phyloP scores from a whole-genome alignment of 2,797 vertebrate genomes.

The Parambassis ranga region DNA sequence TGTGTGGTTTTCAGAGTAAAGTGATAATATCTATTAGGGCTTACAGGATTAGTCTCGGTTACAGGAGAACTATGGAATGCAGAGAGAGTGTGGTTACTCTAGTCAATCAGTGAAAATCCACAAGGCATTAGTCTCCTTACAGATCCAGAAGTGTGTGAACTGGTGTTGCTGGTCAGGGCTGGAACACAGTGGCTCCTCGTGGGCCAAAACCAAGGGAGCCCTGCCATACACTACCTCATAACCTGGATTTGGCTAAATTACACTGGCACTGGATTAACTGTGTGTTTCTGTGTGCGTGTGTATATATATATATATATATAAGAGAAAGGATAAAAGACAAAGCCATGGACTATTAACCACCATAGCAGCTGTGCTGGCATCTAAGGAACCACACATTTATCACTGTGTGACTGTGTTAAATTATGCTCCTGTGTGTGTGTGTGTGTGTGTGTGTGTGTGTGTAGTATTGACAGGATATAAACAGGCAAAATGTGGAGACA shows the following conservation, averaged over 20 bases:
- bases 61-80: slow-evolving; percentile 56
- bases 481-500: slow-evolving; percentile 10
- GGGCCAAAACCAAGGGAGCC: slow-evolving; percentile 44
- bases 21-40: slow-evolving; percentile 73
- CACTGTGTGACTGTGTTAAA: slow-evolving; percentile 13
- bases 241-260: slow-evolving; percentile 41
- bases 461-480: slow-evolving; percentile 12
- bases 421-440: slow-evolving; percentile 9
- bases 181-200: slow-evolving; percentile 25
- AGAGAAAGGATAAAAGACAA: slow-evolving; percentile 30
- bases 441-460: slow-evolving; percentile 3
- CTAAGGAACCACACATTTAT: slow-evolving; percentile 51
- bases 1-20: slow-evolving; percentile 56
- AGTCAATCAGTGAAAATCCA: slow-evolving; percentile 51
- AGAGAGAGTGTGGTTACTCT: slow-evolving; percentile 44
- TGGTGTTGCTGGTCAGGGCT: slow-evolving; percentile 35
- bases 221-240: slow-evolving; percentile 61
- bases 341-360: slow-evolving; percentile 47
- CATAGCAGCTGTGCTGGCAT: slow-evolving; percentile 52
- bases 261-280: slow-evolving; percentile 33
- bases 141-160: slow-evolving; percentile 47
- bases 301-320: too few species aligned
- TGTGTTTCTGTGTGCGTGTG: slow-evolving; percentile 15
- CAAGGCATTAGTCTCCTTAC: slow-evolving; percentile 41
- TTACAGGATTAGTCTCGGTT: slow-evolving; percentile 70